Conservation (phyloP, 2,888 invertebrate genomes). For the Diarsia rubi region DNA sequence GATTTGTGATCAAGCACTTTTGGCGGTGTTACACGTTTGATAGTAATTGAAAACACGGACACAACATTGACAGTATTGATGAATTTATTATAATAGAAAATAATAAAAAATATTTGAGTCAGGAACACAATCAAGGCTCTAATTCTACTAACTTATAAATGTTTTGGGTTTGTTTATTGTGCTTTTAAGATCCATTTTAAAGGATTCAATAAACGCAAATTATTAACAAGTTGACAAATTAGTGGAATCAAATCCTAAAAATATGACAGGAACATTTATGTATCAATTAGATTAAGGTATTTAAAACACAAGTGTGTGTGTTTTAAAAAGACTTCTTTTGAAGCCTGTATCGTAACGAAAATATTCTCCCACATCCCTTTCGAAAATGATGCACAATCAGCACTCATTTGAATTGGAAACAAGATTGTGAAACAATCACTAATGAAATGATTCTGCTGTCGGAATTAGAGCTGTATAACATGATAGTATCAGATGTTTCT, state of each 20-base stretch:
- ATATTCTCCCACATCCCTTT: not conserved
- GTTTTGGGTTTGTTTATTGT: not conserved
- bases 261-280: not conserved
- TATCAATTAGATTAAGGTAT: not conserved
- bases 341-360: not conserved
- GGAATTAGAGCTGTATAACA: slow-evolving; percentile 8
- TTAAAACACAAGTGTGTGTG: not conserved
- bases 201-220: not conserved
- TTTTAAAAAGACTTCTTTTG: not conserved
- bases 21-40: slow-evolving; percentile 19
- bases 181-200: not conserved
- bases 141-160: not conserved
- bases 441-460: slow-evolving; percentile 26
- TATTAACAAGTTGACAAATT: not conserved
- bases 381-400: not conserved
- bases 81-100: not conserved
- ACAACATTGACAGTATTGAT: not conserved
- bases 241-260: not conserved
- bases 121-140: not conserved
- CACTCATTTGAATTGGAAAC: slow-evolving; percentile 4
- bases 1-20: slow-evolving; percentile 17
- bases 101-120: not conserved
- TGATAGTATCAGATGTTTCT: slow-evolving; percentile 6
- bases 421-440: slow-evolving; percentile 4
- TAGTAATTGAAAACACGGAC: not conserved